Base-by-base conservation (phyloP, 1,140 invertebrate genomes). In the Tetramorium alpestre region DNA sequence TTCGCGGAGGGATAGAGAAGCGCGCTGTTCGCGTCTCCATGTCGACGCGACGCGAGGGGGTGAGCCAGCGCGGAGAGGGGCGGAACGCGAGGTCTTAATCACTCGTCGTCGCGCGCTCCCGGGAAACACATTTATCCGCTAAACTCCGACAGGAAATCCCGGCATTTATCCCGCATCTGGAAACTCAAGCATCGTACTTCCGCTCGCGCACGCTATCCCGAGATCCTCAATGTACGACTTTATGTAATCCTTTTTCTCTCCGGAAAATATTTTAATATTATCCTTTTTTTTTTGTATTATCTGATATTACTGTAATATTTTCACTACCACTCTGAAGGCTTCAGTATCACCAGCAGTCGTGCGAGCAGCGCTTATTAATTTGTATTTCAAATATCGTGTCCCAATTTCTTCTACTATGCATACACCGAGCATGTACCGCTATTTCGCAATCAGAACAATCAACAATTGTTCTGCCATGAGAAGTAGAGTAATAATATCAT, bases 81-180 rank as follows among this genome's bases (percentile, higher is more conserved):
- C 7, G 67, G 18, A 25, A n/a, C 7, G 11, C 49, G 70, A 60
- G 56, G 41, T 81, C 88, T 91, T 88, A 88, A 91, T 90, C 90
- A 88, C 78, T 90, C 84, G 89, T 80, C 77, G 89, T 72, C 80
- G 80, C 80, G 69, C 54, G 49, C 65, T 22, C 84, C 86, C 77
- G 87, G 84, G 70, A 88, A 91, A 91, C 84, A 80, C 89, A 85
- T 91, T 91, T 90, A 90, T 90, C 87, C 75, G 89, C 56, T 87
- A 87, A 90, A 87, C 89, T 87, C 81, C 87, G 54, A 44, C 76
- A 64, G 81, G 77, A 86, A 90, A 91, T 90, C 86, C 86, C 64
- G 51, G 33, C 86, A 60, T 90, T 90, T 90, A 88, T 84, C 69
- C 56, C 80, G 69, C 69, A 60, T 73, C 69, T 58, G 54, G 41